Evolutionary conservation across 2,888 invertebrate genomes (phyloP).

Genomic region (Altica lythri): DNA sequence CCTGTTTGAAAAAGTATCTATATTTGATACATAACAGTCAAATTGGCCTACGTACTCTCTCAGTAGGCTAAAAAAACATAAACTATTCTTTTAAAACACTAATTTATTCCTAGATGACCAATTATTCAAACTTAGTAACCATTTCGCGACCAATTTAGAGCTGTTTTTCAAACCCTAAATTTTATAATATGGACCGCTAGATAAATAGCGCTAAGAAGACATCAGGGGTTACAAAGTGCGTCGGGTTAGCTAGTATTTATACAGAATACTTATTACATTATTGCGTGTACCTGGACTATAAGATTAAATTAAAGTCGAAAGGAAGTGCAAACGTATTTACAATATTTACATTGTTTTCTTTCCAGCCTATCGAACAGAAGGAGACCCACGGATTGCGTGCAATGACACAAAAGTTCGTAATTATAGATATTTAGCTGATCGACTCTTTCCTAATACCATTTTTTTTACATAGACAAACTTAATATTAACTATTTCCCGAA

Average conservation of each 20-base stretch:
- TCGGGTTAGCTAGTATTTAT: not conserved
- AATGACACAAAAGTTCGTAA: conserved; percentile 29
- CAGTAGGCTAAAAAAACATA: too few species aligned
- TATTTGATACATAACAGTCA: too few species aligned
- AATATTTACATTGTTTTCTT: conserved; percentile 23
- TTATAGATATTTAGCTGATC: conserved; percentile 22
- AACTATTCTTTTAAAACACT: too few species aligned
- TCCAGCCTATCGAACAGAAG: conserved; percentile 13
- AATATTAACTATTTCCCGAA: conserved; percentile 13
- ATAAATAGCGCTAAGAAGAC: too few species aligned
- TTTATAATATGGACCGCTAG: too few species aligned
- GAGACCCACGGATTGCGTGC: conserved; percentile 27
- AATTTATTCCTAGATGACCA: too few species aligned
- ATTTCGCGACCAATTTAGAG: too few species aligned
- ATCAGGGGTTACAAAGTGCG: too few species aligned
- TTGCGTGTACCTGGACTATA: conserved; percentile 14
- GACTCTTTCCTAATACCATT: conserved; percentile 28
- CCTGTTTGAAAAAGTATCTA: too few species aligned
- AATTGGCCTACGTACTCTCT: too few species aligned
- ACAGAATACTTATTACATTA: not conserved
- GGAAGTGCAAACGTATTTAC: conserved; percentile 20
- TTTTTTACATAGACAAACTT: conserved; percentile 7
- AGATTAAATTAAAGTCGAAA: conserved; percentile 8
- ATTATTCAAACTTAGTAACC: too few species aligned
- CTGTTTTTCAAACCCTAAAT: too few species aligned